These are phyloP conservation scores for Dysmachus trigonus DNA, from an alignment of 2,888 invertebrate genomes.

Conservation along the genomic window DNA sequence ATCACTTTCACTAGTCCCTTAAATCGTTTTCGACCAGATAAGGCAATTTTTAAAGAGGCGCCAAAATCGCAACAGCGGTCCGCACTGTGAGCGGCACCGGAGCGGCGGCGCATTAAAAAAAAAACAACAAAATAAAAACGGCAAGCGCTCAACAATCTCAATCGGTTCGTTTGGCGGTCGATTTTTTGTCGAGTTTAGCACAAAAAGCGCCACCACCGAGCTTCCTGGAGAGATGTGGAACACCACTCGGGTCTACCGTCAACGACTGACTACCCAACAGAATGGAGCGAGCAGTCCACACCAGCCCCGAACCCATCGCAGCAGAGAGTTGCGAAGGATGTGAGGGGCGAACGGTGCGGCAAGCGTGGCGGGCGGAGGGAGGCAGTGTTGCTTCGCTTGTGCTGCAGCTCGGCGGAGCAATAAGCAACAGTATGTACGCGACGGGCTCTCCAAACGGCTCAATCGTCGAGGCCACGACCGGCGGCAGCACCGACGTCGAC, in stretches of 20 bases:
- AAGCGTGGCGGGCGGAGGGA: background rate
- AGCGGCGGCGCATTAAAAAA: background rate
- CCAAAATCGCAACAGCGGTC: background rate
- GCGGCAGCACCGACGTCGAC: background rate
- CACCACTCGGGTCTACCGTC: conserved; percentile 56
- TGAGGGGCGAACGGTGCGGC: background rate
- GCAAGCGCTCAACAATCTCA: background rate
- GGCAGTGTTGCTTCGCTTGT: background rate
- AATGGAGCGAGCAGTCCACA: conserved; percentile 48
- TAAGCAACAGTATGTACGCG: background rate
- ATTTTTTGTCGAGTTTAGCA: background rate
- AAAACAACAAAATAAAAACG: background rate
- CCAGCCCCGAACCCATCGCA: background rate
- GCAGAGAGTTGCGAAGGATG: background rate
- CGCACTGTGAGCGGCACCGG: background rate
- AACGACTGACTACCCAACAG: conserved; percentile 57
- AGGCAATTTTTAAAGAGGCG: conserved; percentile 6
- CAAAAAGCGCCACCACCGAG: background rate
- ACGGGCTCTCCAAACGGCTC: background rate
- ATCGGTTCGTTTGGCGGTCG: background rate
- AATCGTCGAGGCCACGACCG: background rate
- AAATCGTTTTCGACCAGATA: background rate
- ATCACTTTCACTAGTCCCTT: conserved; percentile 2
- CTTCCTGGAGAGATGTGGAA: conserved; percentile 50
- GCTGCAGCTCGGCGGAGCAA: background rate